Percentiles rank a stretch among this genome's conserved stretches.
These are phyloP conservation scores for Agonopterix alstromeriana DNA, from an alignment of 2,888 invertebrate species.

Conservation along the genomic window DNA sequence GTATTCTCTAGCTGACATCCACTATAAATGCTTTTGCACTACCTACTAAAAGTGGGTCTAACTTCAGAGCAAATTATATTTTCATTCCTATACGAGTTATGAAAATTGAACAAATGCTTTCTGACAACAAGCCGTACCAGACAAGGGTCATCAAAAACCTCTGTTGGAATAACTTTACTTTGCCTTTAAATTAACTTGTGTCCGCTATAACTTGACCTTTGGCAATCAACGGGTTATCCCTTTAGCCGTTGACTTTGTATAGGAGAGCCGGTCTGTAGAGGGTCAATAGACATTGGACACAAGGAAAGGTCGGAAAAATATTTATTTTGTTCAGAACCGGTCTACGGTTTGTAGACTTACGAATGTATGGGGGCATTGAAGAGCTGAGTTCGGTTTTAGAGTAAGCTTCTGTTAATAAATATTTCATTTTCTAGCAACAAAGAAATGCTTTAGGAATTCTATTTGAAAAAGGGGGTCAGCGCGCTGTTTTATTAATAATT, in stretches of 20 bases:
- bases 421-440: no score
- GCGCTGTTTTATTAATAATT: no score
- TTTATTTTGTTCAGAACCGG: slow-evolving; percentile 33
- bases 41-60: no score
- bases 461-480: no score
- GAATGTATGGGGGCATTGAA: neutral
- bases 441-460: no score
- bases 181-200: slow-evolving; percentile 21
- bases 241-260: neutral
- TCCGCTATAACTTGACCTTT: slow-evolving; percentile 19
- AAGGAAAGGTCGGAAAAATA: slow-evolving; percentile 30
- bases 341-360: slow-evolving; percentile 17
- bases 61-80: no score
- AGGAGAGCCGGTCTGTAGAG: slow-evolving; percentile 6
- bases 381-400: neutral
- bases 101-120: slow-evolving; percentile 16
- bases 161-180: slow-evolving; percentile 18
- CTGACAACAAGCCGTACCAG: slow-evolving; percentile 13
- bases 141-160: slow-evolving; percentile 20
- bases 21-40: no score
- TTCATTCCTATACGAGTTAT: neutral
- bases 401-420: no score
- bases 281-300: slow-evolving; percentile 29
- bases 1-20: no score
- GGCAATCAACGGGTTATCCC: neutral